phyloP scores from a whole-genome alignment of 2,888 invertebrate genomes.

The Lasius platythorax region DNA sequence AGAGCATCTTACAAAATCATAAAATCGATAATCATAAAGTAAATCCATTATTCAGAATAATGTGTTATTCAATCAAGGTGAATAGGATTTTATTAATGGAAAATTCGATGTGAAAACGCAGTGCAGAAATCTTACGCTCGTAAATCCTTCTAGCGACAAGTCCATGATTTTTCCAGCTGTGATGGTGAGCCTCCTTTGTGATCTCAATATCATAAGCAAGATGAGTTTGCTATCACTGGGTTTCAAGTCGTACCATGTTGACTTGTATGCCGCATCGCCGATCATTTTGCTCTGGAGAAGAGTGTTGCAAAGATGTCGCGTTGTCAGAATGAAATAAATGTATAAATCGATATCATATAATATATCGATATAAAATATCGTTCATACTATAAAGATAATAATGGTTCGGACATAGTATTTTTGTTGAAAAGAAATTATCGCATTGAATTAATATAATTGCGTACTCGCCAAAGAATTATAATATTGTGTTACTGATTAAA shows the following conservation, averaged over 20 bases:
- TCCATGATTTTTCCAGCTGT: slow-evolving; percentile 66
- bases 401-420: neutral
- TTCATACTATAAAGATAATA: neutral
- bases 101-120: neutral
- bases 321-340: slow-evolving; percentile 11
- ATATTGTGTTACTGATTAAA: neutral
- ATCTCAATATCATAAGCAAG: slow-evolving; percentile 61
- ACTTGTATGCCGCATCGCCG: slow-evolving; percentile 59
- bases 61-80: neutral
- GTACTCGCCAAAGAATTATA: neutral
- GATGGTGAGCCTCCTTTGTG: slow-evolving; percentile 63
- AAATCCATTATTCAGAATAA: neutral
- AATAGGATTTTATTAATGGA: slow-evolving; percentile 2
- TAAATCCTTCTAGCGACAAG: slow-evolving; percentile 63
- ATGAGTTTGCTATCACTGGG: slow-evolving; percentile 58
- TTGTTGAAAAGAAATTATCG: neutral
- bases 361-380: neutral
- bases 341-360: slow-evolving; percentile 8
- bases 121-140: slow-evolving; percentile 53
- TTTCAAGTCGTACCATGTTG: slow-evolving; percentile 67
- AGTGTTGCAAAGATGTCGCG: slow-evolving; percentile 11
- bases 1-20: neutral
- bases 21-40: slow-evolving; percentile 2
- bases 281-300: slow-evolving; percentile 64
- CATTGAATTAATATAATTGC: neutral